Conservation (phyloP, 2,888 invertebrate species). For the Tipula lateralis region DNA sequence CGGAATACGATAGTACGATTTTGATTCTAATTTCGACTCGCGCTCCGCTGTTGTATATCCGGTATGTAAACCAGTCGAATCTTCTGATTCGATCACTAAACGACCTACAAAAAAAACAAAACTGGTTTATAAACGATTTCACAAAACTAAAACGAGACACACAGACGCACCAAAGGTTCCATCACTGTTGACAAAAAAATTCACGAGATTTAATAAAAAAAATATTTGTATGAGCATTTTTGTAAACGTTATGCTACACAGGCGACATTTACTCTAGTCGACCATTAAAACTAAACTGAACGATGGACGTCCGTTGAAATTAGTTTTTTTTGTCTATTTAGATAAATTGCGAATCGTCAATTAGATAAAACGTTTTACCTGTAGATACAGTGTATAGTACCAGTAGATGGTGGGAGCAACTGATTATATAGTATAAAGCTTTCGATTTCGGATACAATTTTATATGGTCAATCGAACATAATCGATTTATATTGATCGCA, state of each 20-base stretch:
- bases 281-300: slow-evolving; percentile 11
- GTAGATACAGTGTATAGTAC: neutral
- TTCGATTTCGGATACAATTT: neutral
- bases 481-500: neutral
- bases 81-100: slow-evolving; percentile 27
- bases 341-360: neutral
- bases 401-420: neutral
- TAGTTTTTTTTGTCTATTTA: neutral
- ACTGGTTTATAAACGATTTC: neutral
- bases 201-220: slow-evolving; percentile 6
- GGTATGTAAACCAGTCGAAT: slow-evolving; percentile 27
- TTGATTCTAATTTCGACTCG: neutral
- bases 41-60: neutral
- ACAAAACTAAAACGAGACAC: neutral
- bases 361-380: neutral
- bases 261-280: neutral
- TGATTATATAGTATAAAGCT: neutral
- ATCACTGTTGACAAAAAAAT: neutral
- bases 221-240: neutral
- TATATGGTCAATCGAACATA: neutral
- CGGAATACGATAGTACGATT: slow-evolving; percentile 19
- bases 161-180: slow-evolving; percentile 25
- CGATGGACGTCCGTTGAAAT: neutral
- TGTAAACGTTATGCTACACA: neutral
- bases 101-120: neutral